Evolutionary conservation across 2,888 invertebrate genomes (phyloP).

Genomic region (Eilema caniola): DNA sequence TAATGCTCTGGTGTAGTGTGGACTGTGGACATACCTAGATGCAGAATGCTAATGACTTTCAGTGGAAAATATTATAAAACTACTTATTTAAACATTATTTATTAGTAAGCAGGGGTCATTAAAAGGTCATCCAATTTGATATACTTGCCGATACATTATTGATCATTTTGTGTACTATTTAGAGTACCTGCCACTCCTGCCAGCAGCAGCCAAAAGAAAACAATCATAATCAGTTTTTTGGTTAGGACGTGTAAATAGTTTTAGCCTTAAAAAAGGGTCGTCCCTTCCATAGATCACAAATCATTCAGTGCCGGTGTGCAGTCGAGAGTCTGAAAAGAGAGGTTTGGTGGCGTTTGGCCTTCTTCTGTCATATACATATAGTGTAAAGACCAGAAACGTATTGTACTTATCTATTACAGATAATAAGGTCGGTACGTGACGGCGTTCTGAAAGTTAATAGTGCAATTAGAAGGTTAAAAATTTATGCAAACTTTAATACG

Average conservation of each 20-base stretch:
- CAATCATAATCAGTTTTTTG: neutral
- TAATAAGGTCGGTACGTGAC: neutral
- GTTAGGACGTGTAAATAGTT: neutral
- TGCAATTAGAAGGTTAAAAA: neutral
- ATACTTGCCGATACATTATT: neutral
- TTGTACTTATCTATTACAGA: neutral
- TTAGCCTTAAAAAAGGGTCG: neutral
- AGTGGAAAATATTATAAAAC: neutral
- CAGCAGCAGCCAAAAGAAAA: too few species aligned
- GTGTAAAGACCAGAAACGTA: neutral
- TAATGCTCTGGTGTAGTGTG: slow-evolving; percentile 6
- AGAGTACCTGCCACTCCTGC: too few species aligned
- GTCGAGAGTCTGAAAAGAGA: neutral
- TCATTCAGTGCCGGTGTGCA: neutral
- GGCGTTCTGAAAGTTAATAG: neutral
- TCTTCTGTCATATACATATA: neutral
- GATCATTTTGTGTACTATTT: neutral
- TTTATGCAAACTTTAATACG: neutral
- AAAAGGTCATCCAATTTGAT: neutral
- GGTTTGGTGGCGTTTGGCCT: neutral
- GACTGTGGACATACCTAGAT: neutral
- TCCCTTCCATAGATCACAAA: neutral
- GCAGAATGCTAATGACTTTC: slow-evolving; percentile 5
- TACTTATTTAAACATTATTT: neutral
- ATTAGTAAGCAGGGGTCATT: neutral